Base-by-base conservation (phyloP, 37 sponge, comb jelly and placozoan genomes). In the Agelas oroides region DNA sequence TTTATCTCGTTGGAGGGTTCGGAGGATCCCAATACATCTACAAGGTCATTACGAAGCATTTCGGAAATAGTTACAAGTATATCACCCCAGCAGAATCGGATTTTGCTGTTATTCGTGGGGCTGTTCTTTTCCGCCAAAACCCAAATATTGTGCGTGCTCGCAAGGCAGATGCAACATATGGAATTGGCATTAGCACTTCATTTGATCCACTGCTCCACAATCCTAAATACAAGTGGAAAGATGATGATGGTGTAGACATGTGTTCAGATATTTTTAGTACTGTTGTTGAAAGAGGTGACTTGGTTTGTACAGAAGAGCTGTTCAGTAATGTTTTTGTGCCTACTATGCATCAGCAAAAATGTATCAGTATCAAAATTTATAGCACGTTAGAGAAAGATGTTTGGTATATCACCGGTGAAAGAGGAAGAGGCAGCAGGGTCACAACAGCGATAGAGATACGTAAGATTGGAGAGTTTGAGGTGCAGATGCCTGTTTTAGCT, bases 141-240 rank as follows among this genome's bases (percentile, higher is more conserved):
- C 76, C 76, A 5, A 54, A 40, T 15, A 24, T 84, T 5, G 38
- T 84, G 5, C 41, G 46, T 24, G 39, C 63, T 34, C 75, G 84
- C 0, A 63, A 32, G 16, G 64, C 63, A 38, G 84, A 84, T 84
- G 84, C 84, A 15, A 65, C 84, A 13, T 84, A 84, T 75, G 84
- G 84, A 17, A 62, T 41, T 21, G 76, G 15, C 5, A 18, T 37
- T 11, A 5, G 5, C 5, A 20, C 2, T 5, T 12, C 2, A 2
- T 77, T 77, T 77, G 41, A 27, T 23, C 11, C 18, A 37, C 6
- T 12, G 15, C 1, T 39, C 1, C 78, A 77, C 61, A 11, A 11
- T 5, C 40, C 15, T 18, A 34, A 77, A 20, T 62, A 38, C 35
- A 23, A 23, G 15, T 12, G 21, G 0, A 15, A 30, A 21, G 78